Base-by-base conservation (phyloP, 1,140 invertebrate species). In the Goniozus legneri region DNA sequence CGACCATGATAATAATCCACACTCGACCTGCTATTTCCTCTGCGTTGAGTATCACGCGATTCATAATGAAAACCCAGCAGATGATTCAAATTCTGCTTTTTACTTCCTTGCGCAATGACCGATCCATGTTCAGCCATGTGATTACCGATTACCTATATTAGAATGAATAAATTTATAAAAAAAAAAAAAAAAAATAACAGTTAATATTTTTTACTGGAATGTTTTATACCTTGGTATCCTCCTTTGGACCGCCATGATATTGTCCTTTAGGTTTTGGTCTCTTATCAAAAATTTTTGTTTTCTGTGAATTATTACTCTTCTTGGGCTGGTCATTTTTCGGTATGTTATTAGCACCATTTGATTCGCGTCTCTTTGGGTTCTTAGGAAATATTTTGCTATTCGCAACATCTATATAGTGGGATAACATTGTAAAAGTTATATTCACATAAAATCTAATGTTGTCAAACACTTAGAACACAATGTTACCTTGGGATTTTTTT, bases 71-170 rank as follows among this genome's bases (percentile, higher is more conserved):
- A 86, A 78, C 95, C 95, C 54, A 95, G 80, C 82, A 95, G 82
- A 82, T 95, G 89, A 77, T 91, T 94, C 73, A 91, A 79, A 77
- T 91, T 94, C 78, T 88, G 87, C 79, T 95, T 94, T 77, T 92
- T 93, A 68, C 87, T 89, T 76, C 88, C 88, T 74, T 81, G 84
- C 64, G 80, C 73, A 79, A 87, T 84, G 58, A 89, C 82, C 72
- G 88, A 90, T 76, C 88, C 89, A 69, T 83, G 76, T 80, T 93
- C 90, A 75, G 83, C 81, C 14, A 44, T 38, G 57, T 84, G 82
- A 54, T 78, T 69, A 42, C 77, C 69, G 42, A 80, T 77, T 76
- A 77, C 73, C 74, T 78, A 46, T 41, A 46, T 36, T n/a, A 14
- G 47, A 55, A 50, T 27, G 12, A 20, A 35, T 22, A 8, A 44